Conservation (phyloP, 2,113 vertebrate genomes). For the Hippocampus abdominalis region DNA sequence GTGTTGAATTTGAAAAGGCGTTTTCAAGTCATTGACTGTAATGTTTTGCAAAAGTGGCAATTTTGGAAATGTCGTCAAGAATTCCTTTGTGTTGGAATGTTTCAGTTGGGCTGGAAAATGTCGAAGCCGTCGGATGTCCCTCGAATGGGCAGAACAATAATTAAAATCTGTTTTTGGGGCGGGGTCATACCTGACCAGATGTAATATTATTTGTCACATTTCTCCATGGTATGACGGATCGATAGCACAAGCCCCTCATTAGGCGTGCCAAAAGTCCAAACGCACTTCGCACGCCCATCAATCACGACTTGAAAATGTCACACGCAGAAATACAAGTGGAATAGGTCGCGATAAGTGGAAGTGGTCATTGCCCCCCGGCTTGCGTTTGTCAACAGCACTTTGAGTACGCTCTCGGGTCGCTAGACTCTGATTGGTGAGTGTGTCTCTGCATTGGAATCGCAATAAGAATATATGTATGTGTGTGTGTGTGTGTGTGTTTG, state of each 20-base stretch:
- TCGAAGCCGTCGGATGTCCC: neutral
- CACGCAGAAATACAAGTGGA: neutral
- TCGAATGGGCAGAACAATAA: neutral
- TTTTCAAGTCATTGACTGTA: too few species aligned
- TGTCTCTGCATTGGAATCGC: constrained; percentile 62
- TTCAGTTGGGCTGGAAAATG: neutral
- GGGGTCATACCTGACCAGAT: neutral
- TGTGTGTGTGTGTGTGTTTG: neutral
- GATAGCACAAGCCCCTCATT: neutral
- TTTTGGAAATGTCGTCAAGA: too few species aligned
- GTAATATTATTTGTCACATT: neutral
- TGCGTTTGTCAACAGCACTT: constrained; percentile 9
- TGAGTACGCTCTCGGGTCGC: constrained; percentile 23
- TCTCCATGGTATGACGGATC: neutral
- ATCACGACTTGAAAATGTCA: constrained; percentile 68
- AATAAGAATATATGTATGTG: constrained; percentile 13
- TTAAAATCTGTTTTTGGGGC: neutral
- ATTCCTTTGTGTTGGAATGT: neutral
- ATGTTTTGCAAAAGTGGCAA: too few species aligned
- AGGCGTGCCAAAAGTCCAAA: constrained; percentile 26
- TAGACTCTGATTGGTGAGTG: constrained; percentile 61
- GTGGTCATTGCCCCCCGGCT: constrained; percentile 16
- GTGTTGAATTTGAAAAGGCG: too few species aligned
- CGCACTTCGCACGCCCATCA: constrained; percentile 57
- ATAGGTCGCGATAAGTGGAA: neutral